Conservation (phyloP, 2,113 vertebrate species). For the Corapipo altera region DNA sequence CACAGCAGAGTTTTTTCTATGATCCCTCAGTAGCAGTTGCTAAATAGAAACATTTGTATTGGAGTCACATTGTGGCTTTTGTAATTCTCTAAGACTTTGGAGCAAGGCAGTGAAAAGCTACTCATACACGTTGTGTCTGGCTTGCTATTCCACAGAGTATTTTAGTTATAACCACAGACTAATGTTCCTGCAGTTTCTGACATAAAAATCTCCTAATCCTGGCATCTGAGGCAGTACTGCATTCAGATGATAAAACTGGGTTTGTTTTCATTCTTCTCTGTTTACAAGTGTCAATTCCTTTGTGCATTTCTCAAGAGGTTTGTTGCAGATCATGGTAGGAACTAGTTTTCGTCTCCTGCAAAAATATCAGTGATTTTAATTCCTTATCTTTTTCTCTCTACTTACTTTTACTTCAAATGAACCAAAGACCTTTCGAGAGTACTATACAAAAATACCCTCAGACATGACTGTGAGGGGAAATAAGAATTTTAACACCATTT, state of each 20-base stretch:
- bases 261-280: not conserved
- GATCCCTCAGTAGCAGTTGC: not conserved
- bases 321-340: not conserved
- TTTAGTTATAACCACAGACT: not conserved
- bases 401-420: not conserved
- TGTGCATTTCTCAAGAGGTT: not conserved
- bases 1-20: not conserved
- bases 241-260: not conserved
- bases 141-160: not conserved
- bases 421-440: not conserved
- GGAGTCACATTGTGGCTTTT: not conserved
- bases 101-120: slow-evolving; percentile 3
- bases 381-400: not conserved
- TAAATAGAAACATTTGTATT: slow-evolving; percentile 25
- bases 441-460: not conserved
- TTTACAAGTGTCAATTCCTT: not conserved
- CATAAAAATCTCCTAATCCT: not conserved
- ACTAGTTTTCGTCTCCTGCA: not conserved
- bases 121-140: not conserved
- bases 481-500: not conserved
- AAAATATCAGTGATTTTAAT: not conserved
- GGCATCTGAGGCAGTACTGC: not conserved
- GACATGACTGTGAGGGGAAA: not conserved
- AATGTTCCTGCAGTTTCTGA: not conserved
- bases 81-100: not conserved